Evolutionary conservation across 1,140 invertebrate species (phyloP), one percentile per base, ranked within the genome.

Genomic region (Drosophila azteca): DNA sequence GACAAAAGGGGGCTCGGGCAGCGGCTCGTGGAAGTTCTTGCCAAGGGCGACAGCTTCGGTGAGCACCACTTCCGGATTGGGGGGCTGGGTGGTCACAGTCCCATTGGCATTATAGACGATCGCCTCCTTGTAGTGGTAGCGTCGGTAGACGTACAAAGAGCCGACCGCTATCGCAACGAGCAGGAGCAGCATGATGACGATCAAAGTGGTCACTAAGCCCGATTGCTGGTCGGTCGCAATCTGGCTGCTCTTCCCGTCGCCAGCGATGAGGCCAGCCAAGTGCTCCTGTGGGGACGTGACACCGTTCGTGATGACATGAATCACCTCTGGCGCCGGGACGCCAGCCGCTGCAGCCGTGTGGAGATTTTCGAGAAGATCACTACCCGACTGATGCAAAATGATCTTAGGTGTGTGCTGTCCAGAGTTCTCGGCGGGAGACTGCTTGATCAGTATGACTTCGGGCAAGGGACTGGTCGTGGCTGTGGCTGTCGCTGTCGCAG

Each of bases 371-470:
- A 90, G 65, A 11, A 90, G 50, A 2, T 70, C 81, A n/a, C 64
- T 74, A 43, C 82, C 75, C 15, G 81, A 89, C 54, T 91, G 87
- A 50, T 91, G 90, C 15, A 91, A 55, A 17, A 91, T 90, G n/a
- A 91, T 91, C 67, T 91, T 90, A 0, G 87, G 90, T 2, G 79
- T 71, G 44, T 79, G 88, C 4, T 77, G 79, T 7, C 71, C 41
- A 8, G 62, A 22, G n/a, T 89, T 68, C 24, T 89, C 70, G 1
- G 53, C 15, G 0, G 61, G 24, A 0, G 67, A 73, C 61, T 91
- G 90, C 20, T 91, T 91, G 20, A 91, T 91, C 6, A 91, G 54
- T 15, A 91, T 91, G 1, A 91, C 82, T 31, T 91, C 90, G 0
- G 90, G 90, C 44, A 87, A 39, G 0, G 84, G 50, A 59, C 73